Base-by-base conservation (phyloP, 53 echinoderm and acorn worm species). In the Stichopus horrens region DNA sequence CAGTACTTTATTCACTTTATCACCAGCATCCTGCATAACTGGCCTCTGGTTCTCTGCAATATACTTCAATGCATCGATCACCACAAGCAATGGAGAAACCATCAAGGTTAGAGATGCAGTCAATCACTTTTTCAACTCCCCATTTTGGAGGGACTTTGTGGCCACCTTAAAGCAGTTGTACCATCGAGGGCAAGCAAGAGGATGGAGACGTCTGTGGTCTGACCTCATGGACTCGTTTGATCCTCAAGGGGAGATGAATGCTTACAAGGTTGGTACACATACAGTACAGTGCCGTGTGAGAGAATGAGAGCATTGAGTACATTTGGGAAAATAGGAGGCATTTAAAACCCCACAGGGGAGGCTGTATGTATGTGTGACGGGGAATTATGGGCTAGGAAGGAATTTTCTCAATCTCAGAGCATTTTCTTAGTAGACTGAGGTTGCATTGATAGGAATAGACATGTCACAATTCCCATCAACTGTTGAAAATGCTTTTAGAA, bases 101-200 rank as follows among this genome's bases (percentile, higher is more conserved):
- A 94, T 97, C 88, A 88, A 89, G 20, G 76, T 95, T 53, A 80
- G 91, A 65, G 97, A 97, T 86, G 95, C 97, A 5, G 88, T 97
- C 7, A 83, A 94, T 51, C 95, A 97, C 89, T 95, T 97, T 90
- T 95, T 95, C 53, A 90, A 93, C 67, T 97, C 97, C 21, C 95
- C 95, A 7, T 80, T 92, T 56, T 97, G 95, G 95, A 93, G 90
- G 87, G 93, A 97, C n/a, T 94, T 97, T 82, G 95, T 95, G 73
- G 93, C 91, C 13, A 93, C 92, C 55, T 5, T 94, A 13, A 78
- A 90, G 52, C 75, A 88, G 54, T 63, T 97, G 65, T 91, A 89
- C 75, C 86, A 76, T 4, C 75, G 84, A 67, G 94, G 89, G 3
- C 57, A 76, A 68, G 91, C 89, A 82, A 75, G 58, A 9, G 97